Evolutionary conservation across 2,888 invertebrate genomes (phyloP).

Genomic region (Neuroscelio doddi): DNA sequence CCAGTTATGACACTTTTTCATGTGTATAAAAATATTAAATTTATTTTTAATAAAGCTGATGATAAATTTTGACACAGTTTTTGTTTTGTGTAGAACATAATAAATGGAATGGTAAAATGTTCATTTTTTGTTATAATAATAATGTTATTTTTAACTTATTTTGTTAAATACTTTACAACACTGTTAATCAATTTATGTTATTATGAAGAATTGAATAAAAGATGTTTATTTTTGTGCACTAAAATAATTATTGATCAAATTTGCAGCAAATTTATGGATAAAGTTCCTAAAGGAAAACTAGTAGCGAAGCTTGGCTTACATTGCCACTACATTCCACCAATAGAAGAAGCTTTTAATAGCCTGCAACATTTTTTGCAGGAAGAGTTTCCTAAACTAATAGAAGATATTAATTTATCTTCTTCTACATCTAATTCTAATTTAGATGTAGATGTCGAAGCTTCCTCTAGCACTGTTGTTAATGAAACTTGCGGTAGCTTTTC

Average conservation of each 20-base stretch:
- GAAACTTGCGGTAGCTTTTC: slow-evolving; percentile 64
- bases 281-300: slow-evolving; percentile 64
- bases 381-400: slow-evolving; percentile 67
- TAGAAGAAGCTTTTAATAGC: slow-evolving; percentile 67
- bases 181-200: too few species aligned
- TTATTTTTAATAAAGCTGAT: neutral
- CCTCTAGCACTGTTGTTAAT: slow-evolving; percentile 38
- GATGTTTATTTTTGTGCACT: slow-evolving; percentile 8
- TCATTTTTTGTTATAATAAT: slow-evolving; percentile 3
- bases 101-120: too few species aligned
- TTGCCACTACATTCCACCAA: slow-evolving; percentile 66
- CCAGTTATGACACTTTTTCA: neutral
- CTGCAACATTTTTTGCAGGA: slow-evolving; percentile 68
- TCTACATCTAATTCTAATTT: slow-evolving; percentile 38
- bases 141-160: too few species aligned
- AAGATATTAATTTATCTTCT: slow-evolving; percentile 63
- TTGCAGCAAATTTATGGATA: slow-evolving; percentile 61
- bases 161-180: too few species aligned
- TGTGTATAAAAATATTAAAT: neutral
- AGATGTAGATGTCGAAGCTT: slow-evolving; percentile 22
- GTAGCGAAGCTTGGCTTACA: slow-evolving; percentile 62
- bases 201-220: neutral
- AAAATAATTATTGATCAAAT: too few species aligned
- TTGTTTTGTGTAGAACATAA: too few species aligned
- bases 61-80: too few species aligned